Percentiles rank a stretch among this genome's conserved stretches.
Evolutionary conservation across 1,140 invertebrate genomes (phyloP).

Genomic region (Aplysia californica): DNA sequence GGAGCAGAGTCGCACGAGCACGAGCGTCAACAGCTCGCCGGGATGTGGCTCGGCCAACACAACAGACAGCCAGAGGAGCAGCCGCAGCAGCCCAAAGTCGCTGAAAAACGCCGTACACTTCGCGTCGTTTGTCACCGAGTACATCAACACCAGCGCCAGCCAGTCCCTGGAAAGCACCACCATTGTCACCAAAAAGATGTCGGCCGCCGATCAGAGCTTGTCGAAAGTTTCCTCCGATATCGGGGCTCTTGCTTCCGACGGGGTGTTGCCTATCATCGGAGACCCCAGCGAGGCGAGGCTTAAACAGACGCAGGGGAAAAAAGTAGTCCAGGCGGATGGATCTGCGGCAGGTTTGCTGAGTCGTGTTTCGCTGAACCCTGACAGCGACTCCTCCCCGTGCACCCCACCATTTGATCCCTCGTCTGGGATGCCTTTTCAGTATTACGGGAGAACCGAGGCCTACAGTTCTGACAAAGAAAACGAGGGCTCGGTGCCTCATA

Average conservation of each 20-base stretch:
- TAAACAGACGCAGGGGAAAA: not conserved
- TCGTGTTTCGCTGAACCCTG: constrained; percentile 45
- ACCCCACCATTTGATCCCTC: constrained; percentile 34
- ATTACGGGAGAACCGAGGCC: constrained; percentile 35
- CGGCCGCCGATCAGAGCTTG: no score
- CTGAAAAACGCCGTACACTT: constrained; percentile 59
- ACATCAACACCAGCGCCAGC: constrained; percentile 26
- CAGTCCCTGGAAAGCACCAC: constrained; percentile 24
- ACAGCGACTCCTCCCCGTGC: constrained; percentile 40
- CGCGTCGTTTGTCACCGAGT: constrained; percentile 37
- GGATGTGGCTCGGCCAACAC: constrained; percentile 30
- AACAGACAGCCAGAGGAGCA: constrained; percentile 32
- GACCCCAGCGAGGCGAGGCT: not conserved
- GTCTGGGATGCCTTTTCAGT: constrained; percentile 41
- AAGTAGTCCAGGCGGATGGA: no score
- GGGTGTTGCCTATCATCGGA: constrained; percentile 3
- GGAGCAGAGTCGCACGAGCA: constrained; percentile 1
- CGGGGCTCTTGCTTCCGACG: not conserved
- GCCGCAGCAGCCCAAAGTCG: constrained; percentile 56
- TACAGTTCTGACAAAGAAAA: constrained; percentile 59
- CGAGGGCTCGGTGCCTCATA: constrained; percentile 33
- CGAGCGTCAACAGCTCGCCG: constrained; percentile 12
- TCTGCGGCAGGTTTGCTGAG: not conserved
- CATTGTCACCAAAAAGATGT: constrained; percentile 33
- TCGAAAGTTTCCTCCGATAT: no score